Evolutionary conservation across 2,797 vertebrate species (phyloP).

Genomic region (Todus mexicanus): DNA sequence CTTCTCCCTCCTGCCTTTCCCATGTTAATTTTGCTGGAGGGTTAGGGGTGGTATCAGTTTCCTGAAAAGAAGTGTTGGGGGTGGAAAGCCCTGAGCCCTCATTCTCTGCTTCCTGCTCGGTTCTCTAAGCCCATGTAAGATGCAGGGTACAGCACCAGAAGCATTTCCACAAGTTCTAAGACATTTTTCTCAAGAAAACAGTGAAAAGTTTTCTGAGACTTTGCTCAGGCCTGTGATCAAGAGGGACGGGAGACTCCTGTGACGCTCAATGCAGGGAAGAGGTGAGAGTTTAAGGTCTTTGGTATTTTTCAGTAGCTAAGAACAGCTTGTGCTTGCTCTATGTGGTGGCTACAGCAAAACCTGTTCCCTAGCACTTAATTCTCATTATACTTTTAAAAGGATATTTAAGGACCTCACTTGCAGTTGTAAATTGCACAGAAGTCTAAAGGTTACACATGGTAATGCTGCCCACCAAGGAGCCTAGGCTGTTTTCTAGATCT

Average conservation of each 20-base stretch:
- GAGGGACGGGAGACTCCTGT: background rate
- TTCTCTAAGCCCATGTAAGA: background rate
- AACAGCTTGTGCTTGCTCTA: background rate
- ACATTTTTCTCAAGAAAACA: background rate
- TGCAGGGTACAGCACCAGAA: background rate
- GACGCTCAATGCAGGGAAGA: background rate
- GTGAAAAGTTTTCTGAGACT: background rate
- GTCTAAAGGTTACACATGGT: background rate
- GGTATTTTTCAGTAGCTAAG: background rate
- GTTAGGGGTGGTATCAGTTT: background rate
- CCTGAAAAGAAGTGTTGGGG: background rate
- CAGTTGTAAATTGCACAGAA: background rate
- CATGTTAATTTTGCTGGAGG: background rate
- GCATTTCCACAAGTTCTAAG: background rate
- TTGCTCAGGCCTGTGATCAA: background rate
- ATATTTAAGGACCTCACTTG: background rate
- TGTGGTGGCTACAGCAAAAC: background rate
- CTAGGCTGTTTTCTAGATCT: background rate
- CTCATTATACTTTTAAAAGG: background rate
- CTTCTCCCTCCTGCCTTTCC: background rate
- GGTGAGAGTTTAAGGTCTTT: background rate
- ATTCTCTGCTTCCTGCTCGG: background rate
- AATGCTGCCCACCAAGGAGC: background rate
- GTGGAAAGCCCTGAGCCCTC: background rate
- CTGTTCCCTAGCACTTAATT: background rate